Percentiles rank a stretch among this genome's conserved stretches.
Evolutionary conservation across 2,888 invertebrate genomes (phyloP).

Genomic region (Anagyrus pseudococci): DNA sequence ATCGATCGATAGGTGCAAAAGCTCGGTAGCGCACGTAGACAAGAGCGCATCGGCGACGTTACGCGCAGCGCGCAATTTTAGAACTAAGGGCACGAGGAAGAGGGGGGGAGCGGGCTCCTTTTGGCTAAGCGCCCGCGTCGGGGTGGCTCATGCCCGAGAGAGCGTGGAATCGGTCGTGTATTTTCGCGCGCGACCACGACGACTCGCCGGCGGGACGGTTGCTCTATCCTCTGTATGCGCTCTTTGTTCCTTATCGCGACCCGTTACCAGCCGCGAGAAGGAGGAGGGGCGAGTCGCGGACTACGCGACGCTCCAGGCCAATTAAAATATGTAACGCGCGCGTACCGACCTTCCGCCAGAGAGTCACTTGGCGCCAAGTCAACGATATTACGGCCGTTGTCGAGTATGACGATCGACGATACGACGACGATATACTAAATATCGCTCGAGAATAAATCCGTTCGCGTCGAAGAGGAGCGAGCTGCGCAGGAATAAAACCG

Average conservation of each 20-base stretch:
- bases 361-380: too few species aligned
- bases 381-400: too few species aligned
- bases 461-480: too few species aligned
- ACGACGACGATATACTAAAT: too few species aligned
- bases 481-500: too few species aligned
- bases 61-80: slow-evolving; percentile 51
- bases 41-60: slow-evolving; percentile 43
- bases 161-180: neutral
- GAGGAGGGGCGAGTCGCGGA: neutral
- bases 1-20: too few species aligned
- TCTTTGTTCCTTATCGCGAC: slow-evolving; percentile 16
- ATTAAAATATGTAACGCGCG: too few species aligned
- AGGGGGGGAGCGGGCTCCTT: neutral
- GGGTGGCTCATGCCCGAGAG: too few species aligned
- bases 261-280: slow-evolving; percentile 6
- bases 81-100: slow-evolving; percentile 50
- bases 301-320: too few species aligned
- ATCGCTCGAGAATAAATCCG: too few species aligned
- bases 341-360: too few species aligned
- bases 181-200: neutral
- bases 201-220: neutral
- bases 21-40: neutral
- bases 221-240: neutral
- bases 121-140: slow-evolving; percentile 8
- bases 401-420: too few species aligned